Conservation (phyloP, 2,888 invertebrate genomes). For the Leucania comma region DNA sequence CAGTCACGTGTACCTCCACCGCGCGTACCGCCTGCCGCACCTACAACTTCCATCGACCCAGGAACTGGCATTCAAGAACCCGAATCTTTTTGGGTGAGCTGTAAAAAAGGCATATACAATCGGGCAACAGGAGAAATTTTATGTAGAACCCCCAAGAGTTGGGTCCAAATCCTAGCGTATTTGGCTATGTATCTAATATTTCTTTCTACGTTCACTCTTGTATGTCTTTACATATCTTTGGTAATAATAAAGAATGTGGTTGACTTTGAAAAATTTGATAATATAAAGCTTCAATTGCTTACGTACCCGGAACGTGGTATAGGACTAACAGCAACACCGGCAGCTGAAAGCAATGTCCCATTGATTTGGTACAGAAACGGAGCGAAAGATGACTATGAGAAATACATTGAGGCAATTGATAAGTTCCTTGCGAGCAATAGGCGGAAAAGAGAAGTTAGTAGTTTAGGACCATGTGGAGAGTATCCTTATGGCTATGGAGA, state of each 20-base stretch:
- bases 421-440: slow-evolving; percentile 70
- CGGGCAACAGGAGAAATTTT: slow-evolving; percentile 71
- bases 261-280: slow-evolving; percentile 64
- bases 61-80: background rate
- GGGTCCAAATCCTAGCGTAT: slow-evolving; percentile 77
- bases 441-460: slow-evolving; percentile 67
- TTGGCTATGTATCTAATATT: slow-evolving; percentile 80
- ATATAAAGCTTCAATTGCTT: slow-evolving; percentile 61
- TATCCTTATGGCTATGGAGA: slow-evolving; percentile 83
- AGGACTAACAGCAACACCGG: slow-evolving; percentile 81
- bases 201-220: slow-evolving; percentile 76
- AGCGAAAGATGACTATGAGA: slow-evolving; percentile 72
- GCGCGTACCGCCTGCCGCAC: background rate
- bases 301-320: slow-evolving; percentile 76
- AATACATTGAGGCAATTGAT: slow-evolving; percentile 79
- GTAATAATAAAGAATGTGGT: slow-evolving; percentile 67
- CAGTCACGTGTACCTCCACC: background rate
- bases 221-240: slow-evolving; percentile 76
- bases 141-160: slow-evolving; percentile 77
- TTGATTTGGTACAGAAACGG: slow-evolving; percentile 81
- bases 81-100: slow-evolving; percentile 25
- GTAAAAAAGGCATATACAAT: slow-evolving; percentile 72
- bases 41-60: slow-evolving; percentile 22
- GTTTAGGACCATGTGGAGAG: slow-evolving; percentile 81
- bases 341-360: slow-evolving; percentile 73